Evolutionary conservation across 2,888 invertebrate genomes (phyloP), one percentile per base, ranked within the genome.

Genomic region (Drosophila putrida): DNA sequence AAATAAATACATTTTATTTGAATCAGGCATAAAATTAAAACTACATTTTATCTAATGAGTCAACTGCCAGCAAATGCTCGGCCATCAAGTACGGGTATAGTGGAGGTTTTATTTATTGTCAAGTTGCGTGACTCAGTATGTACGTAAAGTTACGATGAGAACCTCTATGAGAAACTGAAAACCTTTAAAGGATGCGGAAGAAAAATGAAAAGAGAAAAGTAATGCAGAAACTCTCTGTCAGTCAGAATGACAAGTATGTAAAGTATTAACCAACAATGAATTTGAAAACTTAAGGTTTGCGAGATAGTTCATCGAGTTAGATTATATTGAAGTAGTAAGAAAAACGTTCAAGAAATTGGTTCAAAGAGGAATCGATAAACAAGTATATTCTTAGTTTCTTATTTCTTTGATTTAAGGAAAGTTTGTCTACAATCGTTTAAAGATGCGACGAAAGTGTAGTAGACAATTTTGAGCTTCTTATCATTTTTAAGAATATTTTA

Each of bases 1-100:
- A 63, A 78, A 72, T 61, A 61, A 60, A 63, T 63, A 46, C 46
- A 65, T 79, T 75, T 61, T 53, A 50, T 64, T 61, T 43, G 58
- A 63, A 35, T 64, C 53, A 39, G 58, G 49, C 74, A 78, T 60
- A 27, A 57, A 47, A 72, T 64, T 50, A 43, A 62, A 50, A 68
- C 53, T 50, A 43, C 60, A 57, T 62, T 53, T 53, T 59, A 27
- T 53, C 63, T 54, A 75, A 82, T 80, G 67, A 67, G 44, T 63
- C 64, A 54, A 65, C 55, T 11, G 49, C 33, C 20, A 43, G 1
- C 25, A 43, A 43, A 43, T 15, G 43, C 25, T 27, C 27, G 47
- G 13, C 31, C 47, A 15, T 58, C 31, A 13, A 31, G 44, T 33
- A 6, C 33, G 41, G 35, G 10, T 44, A 20, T 20, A 13, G 11